A percentile compares a stretch with the other conserved stretches of the same genome.
These are phyloP conservation scores for Cryptocephalus primarius DNA, from an alignment of 2,888 invertebrate genomes.

Conservation along the genomic window DNA sequence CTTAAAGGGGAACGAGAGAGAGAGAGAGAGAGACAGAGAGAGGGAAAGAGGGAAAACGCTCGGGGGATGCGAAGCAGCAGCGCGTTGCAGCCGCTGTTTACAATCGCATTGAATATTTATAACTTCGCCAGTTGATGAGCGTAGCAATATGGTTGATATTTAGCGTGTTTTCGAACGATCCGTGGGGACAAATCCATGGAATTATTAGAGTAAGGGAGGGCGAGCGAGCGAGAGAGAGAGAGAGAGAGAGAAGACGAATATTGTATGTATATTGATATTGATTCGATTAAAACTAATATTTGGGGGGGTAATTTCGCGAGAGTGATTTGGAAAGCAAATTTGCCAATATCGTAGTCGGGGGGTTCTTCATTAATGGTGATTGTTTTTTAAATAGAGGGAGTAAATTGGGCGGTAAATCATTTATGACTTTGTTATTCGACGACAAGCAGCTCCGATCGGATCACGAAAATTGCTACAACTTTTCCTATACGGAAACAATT, in stretches of 20 bases:
- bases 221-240: background rate
- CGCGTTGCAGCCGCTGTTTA: slow-evolving; percentile 30
- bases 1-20: background rate
- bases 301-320: slow-evolving; percentile 38
- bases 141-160: slow-evolving; percentile 40
- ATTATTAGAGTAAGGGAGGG: too few species aligned
- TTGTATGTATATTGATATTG: slow-evolving; percentile 24
- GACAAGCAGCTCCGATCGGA: too few species aligned
- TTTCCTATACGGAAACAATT: too few species aligned
- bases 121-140: slow-evolving; percentile 40
- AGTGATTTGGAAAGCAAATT: slow-evolving; percentile 38
- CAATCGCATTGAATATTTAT: slow-evolving; percentile 41
- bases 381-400: slow-evolving; percentile 16
- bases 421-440: too few species aligned
- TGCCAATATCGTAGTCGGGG: slow-evolving; percentile 25
- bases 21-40: background rate
- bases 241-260: too few species aligned
- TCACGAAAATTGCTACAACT: too few species aligned
- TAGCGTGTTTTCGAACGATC: slow-evolving; percentile 28
- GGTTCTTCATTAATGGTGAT: slow-evolving; percentile 18
- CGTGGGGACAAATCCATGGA: slow-evolving; percentile 22
- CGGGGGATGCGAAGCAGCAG: slow-evolving; percentile 16
- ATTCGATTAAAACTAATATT: slow-evolving; percentile 40
- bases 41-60: slow-evolving; percentile 6
- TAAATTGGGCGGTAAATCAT: too few species aligned